Evolutionary conservation across 2,888 invertebrate genomes (phyloP).

Genomic region (Zaprionus bogoriensis): DNA sequence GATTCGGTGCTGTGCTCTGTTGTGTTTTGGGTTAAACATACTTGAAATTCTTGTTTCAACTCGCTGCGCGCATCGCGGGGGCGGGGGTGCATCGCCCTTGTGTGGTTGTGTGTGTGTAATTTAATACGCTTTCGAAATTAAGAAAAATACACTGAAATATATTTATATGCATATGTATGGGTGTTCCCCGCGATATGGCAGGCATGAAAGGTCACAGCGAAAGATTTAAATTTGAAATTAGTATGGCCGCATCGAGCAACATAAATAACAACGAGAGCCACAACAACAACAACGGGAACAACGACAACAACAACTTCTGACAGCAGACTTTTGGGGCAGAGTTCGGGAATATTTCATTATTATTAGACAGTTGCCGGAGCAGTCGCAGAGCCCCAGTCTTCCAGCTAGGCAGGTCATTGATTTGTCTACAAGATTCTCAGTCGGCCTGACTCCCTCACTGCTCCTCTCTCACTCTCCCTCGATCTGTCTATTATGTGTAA

Average conservation of each 20-base stretch:
- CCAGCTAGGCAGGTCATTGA: slow-evolving; percentile 58
- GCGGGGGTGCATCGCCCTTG: slow-evolving; percentile 12
- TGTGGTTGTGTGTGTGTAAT: slow-evolving; percentile 55
- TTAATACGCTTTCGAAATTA: slow-evolving; percentile 79
- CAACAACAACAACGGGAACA: slow-evolving; percentile 5
- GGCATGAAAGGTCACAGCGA: slow-evolving; percentile 75
- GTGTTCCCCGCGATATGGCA: slow-evolving; percentile 48
- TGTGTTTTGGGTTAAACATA: slow-evolving; percentile 76
- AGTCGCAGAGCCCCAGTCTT: slow-evolving; percentile 25
- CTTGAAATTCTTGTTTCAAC: slow-evolving; percentile 78
- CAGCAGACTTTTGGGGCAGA: slow-evolving; percentile 27
- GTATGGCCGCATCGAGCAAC: slow-evolving; percentile 61
- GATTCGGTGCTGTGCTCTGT: slow-evolving; percentile 28
- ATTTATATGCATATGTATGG: slow-evolving; percentile 27
- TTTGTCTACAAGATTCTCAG: slow-evolving; percentile 39
- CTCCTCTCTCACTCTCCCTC: background rate
- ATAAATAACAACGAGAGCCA: slow-evolving; percentile 53
- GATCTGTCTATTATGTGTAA: slow-evolving; percentile 51
- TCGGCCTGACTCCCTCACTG: background rate
- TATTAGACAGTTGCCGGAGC: slow-evolving; percentile 76
- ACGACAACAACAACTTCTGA: slow-evolving; percentile 24
- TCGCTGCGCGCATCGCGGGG: slow-evolving; percentile 16
- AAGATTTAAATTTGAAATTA: slow-evolving; percentile 73
- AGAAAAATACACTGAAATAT: slow-evolving; percentile 52
- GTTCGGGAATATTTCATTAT: slow-evolving; percentile 79